These are phyloP conservation scores for Phaethon lepturus DNA, from an alignment of 2,113 vertebrate species.

Conservation along the genomic window DNA sequence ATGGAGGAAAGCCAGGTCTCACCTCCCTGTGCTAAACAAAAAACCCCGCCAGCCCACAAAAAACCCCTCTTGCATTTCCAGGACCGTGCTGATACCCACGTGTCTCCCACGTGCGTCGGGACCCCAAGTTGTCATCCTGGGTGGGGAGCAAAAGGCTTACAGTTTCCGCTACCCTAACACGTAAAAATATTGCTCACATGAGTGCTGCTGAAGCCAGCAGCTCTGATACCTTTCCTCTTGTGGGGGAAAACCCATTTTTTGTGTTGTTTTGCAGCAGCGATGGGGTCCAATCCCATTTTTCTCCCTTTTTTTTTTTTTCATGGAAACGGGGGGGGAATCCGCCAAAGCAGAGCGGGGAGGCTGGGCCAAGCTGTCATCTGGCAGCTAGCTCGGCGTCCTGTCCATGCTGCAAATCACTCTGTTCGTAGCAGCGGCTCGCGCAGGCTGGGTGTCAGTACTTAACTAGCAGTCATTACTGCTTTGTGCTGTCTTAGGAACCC, in stretches of 20 bases:
- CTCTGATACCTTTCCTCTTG: background rate
- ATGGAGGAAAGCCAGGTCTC: fast-evolving
- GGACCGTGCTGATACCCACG: fast-evolving
- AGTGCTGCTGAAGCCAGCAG: background rate
- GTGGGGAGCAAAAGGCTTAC: fast-evolving
- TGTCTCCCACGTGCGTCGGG: fast-evolving
- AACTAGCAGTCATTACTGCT: background rate
- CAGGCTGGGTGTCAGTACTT: background rate
- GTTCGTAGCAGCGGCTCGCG: background rate
- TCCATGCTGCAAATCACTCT: background rate
- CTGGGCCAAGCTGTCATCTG: background rate
- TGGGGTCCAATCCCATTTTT: background rate
- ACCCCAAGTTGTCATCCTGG: background rate
- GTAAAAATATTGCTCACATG: fast-evolving
- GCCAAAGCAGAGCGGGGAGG: background rate
- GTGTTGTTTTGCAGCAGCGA: background rate
- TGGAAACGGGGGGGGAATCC: background rate
- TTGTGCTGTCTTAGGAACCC: background rate
- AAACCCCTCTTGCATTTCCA: background rate
- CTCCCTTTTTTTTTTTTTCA: background rate
- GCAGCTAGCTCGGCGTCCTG: background rate
- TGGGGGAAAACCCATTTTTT: fast-evolving
- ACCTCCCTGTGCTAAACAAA: background rate
- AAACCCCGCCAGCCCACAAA: background rate
- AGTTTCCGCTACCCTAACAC: background rate